phyloP scores from a whole-genome alignment of 2,888 invertebrate species.

The Panopea generosa region DNA sequence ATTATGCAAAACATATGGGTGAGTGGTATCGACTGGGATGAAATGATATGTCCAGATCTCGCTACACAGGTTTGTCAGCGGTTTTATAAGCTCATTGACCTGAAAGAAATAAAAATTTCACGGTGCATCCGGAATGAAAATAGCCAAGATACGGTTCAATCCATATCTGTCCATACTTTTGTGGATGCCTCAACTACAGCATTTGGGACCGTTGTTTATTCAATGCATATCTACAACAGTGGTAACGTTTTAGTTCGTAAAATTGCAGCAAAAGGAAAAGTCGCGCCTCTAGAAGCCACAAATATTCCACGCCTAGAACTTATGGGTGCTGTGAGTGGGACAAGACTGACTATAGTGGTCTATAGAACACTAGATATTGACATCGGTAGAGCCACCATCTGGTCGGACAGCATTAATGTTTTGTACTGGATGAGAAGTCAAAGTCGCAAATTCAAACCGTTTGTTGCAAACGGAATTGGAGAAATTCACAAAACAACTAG shows the following conservation, averaged over 20 bases:
- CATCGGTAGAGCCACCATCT: slow-evolving; percentile 9
- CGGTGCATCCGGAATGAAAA: slow-evolving; percentile 35
- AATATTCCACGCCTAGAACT: slow-evolving; percentile 50
- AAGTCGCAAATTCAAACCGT: slow-evolving; percentile 48
- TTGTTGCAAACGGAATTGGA: slow-evolving; percentile 59
- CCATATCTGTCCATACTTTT: slow-evolving; percentile 40
- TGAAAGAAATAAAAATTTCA: slow-evolving; percentile 20
- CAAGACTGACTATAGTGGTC: slow-evolving; percentile 7
- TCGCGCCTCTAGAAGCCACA: slow-evolving; percentile 44
- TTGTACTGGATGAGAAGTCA: slow-evolving; percentile 54
- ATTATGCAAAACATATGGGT: slow-evolving; percentile 39
- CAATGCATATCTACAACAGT: slow-evolving; percentile 6
- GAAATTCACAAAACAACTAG: slow-evolving; percentile 53
- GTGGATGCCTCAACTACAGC: slow-evolving; percentile 49
- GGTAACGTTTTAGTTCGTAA: background rate
- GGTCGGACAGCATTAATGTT: slow-evolving; percentile 48
- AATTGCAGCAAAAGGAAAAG: slow-evolving; percentile 42
- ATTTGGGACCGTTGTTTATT: slow-evolving; percentile 41
- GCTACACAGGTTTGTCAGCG: background rate
- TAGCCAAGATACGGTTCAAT: background rate
- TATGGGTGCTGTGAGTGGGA: slow-evolving; percentile 34
- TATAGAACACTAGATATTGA: slow-evolving; percentile 14
- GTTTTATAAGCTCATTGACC: slow-evolving; percentile 17
- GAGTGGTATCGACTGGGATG: slow-evolving; percentile 34
- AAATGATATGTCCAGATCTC: background rate